Evolutionary conservation across 2,113 vertebrate genomes (phyloP).

Genomic region (Oncorhynchus clarkii): DNA sequence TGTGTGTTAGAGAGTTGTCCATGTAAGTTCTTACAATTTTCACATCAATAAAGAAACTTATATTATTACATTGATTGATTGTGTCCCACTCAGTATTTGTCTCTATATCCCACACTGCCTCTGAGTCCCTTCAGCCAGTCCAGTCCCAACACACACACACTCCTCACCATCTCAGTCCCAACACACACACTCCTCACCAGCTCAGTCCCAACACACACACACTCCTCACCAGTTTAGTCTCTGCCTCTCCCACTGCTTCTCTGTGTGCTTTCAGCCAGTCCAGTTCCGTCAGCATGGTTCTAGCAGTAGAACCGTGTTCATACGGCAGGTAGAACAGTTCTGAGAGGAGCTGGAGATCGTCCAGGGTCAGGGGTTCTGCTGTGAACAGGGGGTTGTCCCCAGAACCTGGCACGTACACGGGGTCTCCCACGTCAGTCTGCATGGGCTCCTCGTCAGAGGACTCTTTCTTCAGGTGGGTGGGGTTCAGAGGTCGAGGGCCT

Average conservation of each 20-base stretch:
- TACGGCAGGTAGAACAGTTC: slow-evolving; percentile 97
- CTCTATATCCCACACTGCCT: slow-evolving; percentile 74
- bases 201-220: slow-evolving; percentile 71
- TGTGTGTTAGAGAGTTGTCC: neutral
- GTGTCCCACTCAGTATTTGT: slow-evolving; percentile 54
- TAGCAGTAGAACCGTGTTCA: slow-evolving; percentile 87
- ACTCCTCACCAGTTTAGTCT: slow-evolving; percentile 78
- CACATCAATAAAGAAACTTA: too few relatives aligned
- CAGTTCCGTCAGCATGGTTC: slow-evolving; percentile 89
- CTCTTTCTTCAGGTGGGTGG: slow-evolving; percentile 47
- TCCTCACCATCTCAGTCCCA: too few relatives aligned
- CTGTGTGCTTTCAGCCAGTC: slow-evolving; percentile 91
- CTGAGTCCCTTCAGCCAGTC: slow-evolving; percentile 91
- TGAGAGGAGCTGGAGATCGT: slow-evolving; percentile 89
- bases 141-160: slow-evolving; percentile 70
- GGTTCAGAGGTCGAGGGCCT: slow-evolving; percentile 26
- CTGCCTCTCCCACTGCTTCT: slow-evolving; percentile 72
- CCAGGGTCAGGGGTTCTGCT: slow-evolving; percentile 87
- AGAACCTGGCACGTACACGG: slow-evolving; percentile 78
- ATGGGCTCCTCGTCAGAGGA: slow-evolving; percentile 81
- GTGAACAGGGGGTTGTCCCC: slow-evolving; percentile 90
- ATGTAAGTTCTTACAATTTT: too few relatives aligned
- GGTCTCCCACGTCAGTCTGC: slow-evolving; percentile 87
- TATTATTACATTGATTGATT: too few relatives aligned
- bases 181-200: too few relatives aligned